Evolutionary conservation across 1,140 invertebrate genomes (phyloP), one percentile per base, ranked within the genome.

Genomic region (Platyscapa corneri): DNA sequence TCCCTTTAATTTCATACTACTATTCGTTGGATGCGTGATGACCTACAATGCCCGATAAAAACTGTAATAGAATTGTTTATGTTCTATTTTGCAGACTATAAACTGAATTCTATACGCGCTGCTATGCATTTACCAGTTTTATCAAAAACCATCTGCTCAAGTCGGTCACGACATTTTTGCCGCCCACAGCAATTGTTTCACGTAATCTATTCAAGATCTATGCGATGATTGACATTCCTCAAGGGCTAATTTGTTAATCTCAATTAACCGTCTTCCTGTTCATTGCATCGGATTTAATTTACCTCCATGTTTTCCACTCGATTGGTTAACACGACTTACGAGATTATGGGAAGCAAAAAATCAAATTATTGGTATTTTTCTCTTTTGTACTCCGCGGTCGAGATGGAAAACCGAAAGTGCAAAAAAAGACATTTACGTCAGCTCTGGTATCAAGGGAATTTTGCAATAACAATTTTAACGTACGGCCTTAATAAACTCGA

Each of bases 381-480:
- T 14, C 23, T 60, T 27, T 27, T 60, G 6, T 60, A 27, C 27
- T 60, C 27, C 23, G 10, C 20, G 56, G 14, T 60, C 56, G 56
- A 42, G 27, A 32, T 27, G 6, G 20, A 20, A 76, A 39, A 32
- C 3, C 27, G 12, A 67, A 23, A 32, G 42, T 20, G 34, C 0
- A 6, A 12, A 0, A 84, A 74, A 84, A 74, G 67, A 80, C 20
- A n/a, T 85, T 85, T 80, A 75, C 67, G 83, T 80, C 83, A 85
- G 65, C 67, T 18, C 46, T 60, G 32, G 56, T 70, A 32, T 76
- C 46, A 74, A 8, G 49, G 46, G 46, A 37, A 8, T 42, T 75
- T 76, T 65, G 53, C 65, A 72, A 72, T 53, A 78, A 84, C 80
- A 77, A 37, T 53, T 37, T 46, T 53, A 79, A 70, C 53, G 75